phyloP scores from a whole-genome alignment of 2,888 invertebrate species.

The Drosophila tripunctata region DNA sequence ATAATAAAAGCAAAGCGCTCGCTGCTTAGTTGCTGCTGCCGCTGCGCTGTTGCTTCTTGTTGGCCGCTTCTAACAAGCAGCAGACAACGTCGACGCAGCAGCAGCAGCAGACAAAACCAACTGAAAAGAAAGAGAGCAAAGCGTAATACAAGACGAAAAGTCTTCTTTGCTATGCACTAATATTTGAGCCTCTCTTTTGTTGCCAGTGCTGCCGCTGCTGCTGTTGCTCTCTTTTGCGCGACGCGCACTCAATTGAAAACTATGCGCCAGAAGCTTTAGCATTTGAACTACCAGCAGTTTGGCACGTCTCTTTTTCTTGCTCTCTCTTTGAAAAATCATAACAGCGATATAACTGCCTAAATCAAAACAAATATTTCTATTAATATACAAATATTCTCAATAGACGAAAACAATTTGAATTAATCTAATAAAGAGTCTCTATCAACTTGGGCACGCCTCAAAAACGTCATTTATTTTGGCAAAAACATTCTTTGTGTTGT shows the following conservation, averaged over 20 bases:
- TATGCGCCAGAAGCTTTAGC: constrained; percentile 54
- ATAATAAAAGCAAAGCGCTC: constrained; percentile 50
- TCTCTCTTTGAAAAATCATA: constrained; percentile 17
- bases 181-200: constrained; percentile 47
- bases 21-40: constrained; percentile 43
- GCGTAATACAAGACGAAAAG: constrained; percentile 9
- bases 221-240: neutral
- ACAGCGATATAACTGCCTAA: constrained; percentile 44
- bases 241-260: constrained; percentile 50
- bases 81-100: neutral
- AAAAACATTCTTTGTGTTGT: constrained; percentile 40
- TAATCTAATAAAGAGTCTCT: constrained; percentile 36
- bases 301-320: neutral
- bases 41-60: constrained; percentile 37
- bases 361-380: constrained; percentile 59
- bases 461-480: neutral
- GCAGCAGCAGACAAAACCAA: neutral
- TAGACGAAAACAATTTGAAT: neutral
- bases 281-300: constrained; percentile 22
- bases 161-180: constrained; percentile 32
- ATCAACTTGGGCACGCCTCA: constrained; percentile 46
- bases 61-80: constrained; percentile 50
- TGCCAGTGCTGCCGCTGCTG: neutral
- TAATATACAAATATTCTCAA: neutral
- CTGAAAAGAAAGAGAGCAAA: neutral